phyloP scores from a whole-genome alignment of 2,888 invertebrate genomes.

The Epicampocera succincta region DNA sequence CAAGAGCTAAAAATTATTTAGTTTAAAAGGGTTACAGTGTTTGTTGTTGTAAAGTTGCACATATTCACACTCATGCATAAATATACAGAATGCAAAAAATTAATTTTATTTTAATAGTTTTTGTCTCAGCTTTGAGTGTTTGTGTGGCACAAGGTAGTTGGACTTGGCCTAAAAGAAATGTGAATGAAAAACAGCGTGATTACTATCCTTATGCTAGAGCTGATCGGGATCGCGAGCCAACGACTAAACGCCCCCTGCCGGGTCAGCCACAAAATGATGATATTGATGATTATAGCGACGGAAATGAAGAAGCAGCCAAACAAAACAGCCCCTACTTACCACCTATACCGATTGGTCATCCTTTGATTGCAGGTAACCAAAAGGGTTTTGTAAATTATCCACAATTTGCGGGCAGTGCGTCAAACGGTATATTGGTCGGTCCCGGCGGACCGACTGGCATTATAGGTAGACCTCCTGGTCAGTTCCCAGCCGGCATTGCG shows the following conservation, averaged over 20 bases:
- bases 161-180: constrained; percentile 76
- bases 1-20: constrained; percentile 9
- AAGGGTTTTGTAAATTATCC: constrained; percentile 59
- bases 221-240: constrained; percentile 76
- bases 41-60: not conserved
- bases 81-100: constrained; percentile 33
- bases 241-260: constrained; percentile 76
- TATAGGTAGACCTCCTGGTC: constrained; percentile 73
- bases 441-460: constrained; percentile 83
- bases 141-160: constrained; percentile 75
- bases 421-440: constrained; percentile 81
- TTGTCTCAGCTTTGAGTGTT: constrained; percentile 39
- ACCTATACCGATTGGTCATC: constrained; percentile 34
- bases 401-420: constrained; percentile 65
- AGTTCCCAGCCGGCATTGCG: constrained; percentile 65
- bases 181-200: constrained; percentile 69
- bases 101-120: constrained; percentile 22
- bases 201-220: constrained; percentile 67
- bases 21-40: constrained; percentile 25
- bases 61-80: no score
- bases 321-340: constrained; percentile 74
- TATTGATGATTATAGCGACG: constrained; percentile 77
- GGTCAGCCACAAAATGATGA: constrained; percentile 78
- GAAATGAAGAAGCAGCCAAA: constrained; percentile 78
- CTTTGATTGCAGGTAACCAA: constrained; percentile 36